phyloP scores from a whole-genome alignment of 2,888 invertebrate species.

The Julus scanicus region DNA sequence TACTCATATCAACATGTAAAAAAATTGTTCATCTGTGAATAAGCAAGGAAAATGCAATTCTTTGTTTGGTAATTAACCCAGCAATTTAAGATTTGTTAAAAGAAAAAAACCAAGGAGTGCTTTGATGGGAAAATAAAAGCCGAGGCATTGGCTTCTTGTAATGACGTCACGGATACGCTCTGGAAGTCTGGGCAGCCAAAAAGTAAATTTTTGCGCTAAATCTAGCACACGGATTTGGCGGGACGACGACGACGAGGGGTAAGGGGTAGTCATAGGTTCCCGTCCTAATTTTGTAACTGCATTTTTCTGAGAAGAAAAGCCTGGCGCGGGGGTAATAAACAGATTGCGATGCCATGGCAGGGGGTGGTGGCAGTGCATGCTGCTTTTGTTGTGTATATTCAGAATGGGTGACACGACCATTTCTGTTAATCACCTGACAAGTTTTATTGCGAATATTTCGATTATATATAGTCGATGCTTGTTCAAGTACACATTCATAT shows the following conservation, averaged over 20 bases:
- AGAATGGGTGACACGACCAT: background rate
- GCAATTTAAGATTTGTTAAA: too few relatives aligned
- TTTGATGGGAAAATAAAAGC: background rate
- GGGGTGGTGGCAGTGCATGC: background rate
- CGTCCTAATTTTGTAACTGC: slow-evolving; percentile 24
- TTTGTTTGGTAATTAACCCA: too few relatives aligned
- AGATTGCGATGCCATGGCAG: background rate
- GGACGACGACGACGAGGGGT: background rate
- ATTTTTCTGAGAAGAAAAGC: background rate
- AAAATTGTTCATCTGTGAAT: too few relatives aligned
- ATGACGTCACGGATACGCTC: background rate
- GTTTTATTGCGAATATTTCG: slow-evolving; percentile 9
- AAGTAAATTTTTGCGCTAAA: slow-evolving; percentile 1
- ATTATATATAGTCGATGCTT: background rate
- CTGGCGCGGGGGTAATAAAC: background rate
- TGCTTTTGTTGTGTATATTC: background rate
- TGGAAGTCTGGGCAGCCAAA: background rate
- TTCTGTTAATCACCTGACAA: slow-evolving; percentile 15
- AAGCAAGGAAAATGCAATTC: too few relatives aligned
- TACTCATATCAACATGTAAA: too few relatives aligned
- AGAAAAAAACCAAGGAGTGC: too few relatives aligned
- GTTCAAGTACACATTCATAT: background rate
- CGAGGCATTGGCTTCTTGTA: background rate
- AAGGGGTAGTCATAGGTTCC: background rate
- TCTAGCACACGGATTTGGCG: background rate